A percentile compares a stretch with the other conserved stretches of the same genome.
phyloP scores from a whole-genome alignment of 1,140 invertebrate genomes.

The Triops cancriformis region DNA sequence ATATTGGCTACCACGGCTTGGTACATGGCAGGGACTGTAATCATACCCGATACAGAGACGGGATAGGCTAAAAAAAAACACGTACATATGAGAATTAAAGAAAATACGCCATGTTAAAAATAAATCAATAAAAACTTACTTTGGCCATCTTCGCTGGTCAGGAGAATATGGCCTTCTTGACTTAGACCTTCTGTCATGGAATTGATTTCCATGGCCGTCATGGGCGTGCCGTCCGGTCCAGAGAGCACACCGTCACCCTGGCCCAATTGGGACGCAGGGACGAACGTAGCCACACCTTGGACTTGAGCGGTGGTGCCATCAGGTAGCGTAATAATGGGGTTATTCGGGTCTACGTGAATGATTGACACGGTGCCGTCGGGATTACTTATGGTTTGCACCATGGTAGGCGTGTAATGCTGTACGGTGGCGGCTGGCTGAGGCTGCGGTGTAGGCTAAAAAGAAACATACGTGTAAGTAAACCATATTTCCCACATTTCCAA shows the following conservation, averaged over 20 bases:
- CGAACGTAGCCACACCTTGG: slow-evolving; percentile 59
- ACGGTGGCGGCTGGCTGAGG: background rate
- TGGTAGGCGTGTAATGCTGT: slow-evolving; percentile 66
- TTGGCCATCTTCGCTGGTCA: slow-evolving; percentile 87
- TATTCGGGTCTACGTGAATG: slow-evolving; percentile 90
- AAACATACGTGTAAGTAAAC: too few species aligned
- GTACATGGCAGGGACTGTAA: slow-evolving; percentile 93
- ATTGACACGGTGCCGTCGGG: slow-evolving; percentile 92
- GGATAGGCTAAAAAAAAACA: slow-evolving; percentile 56
- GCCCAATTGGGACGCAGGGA: slow-evolving; percentile 19
- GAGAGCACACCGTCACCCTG: slow-evolving; percentile 43
- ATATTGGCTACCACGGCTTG: slow-evolving; percentile 91
- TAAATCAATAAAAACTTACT: slow-evolving; percentile 46
- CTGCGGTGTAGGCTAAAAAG: slow-evolving; percentile 16
- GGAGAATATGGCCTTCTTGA: slow-evolving; percentile 88
- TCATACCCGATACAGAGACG: slow-evolving; percentile 83
- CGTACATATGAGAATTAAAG: slow-evolving; percentile 7
- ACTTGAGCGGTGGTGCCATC: slow-evolving; percentile 94
- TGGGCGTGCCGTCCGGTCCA: slow-evolving; percentile 43
- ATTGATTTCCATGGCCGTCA: slow-evolving; percentile 72
- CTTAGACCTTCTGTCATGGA: slow-evolving; percentile 76
- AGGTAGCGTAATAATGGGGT: slow-evolving; percentile 86
- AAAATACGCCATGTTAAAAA: slow-evolving; percentile 4
- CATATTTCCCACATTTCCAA: too few species aligned
- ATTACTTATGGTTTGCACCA: slow-evolving; percentile 91